Evolutionary conservation across 1,140 invertebrate species (phyloP).

Genomic region (Venustaconcha ellipsiformis): DNA sequence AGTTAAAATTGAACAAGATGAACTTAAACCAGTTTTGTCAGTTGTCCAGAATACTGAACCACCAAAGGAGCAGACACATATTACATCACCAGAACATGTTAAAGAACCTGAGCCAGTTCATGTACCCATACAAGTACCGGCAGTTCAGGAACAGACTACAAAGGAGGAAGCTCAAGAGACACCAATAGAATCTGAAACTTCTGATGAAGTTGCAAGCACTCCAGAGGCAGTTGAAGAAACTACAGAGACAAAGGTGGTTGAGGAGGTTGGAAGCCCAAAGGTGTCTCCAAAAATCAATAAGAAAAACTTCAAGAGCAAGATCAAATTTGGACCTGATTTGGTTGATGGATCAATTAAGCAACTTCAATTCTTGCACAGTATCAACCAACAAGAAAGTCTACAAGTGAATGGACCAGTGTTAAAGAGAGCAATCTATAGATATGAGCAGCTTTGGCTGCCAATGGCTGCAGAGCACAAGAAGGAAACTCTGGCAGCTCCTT

Average conservation of each 20-base stretch:
- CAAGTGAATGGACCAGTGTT: constrained; percentile 39
- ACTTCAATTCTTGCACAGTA: constrained; percentile 42
- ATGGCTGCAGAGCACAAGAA: constrained; percentile 58
- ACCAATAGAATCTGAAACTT: constrained; percentile 16
- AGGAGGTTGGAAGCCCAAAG: constrained; percentile 10
- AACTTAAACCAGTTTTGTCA: constrained; percentile 6
- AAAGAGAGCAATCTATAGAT: constrained; percentile 66
- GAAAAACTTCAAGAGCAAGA: constrained; percentile 43
- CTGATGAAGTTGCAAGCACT: background rate
- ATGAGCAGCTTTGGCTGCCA: constrained; percentile 71
- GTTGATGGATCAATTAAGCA: constrained; percentile 42
- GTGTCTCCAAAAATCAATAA: constrained; percentile 29
- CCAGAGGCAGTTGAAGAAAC: constrained; percentile 7
- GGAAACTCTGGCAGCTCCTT: constrained; percentile 64
- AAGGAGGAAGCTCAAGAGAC: background rate
- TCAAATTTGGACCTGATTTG: constrained; percentile 42
- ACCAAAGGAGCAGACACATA: no score
- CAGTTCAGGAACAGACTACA: constrained; percentile 14
- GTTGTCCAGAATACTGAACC: background rate
- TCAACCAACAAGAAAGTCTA: constrained; percentile 40
- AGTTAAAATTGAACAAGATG: background rate
- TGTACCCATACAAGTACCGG: constrained; percentile 3
- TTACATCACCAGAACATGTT: background rate
- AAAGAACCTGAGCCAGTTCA: constrained; percentile 3
- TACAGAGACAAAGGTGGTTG: background rate